Evolutionary conservation across 2,888 invertebrate species (phyloP), one percentile per base, ranked within the genome.

Genomic region (Graphium colonna): DNA sequence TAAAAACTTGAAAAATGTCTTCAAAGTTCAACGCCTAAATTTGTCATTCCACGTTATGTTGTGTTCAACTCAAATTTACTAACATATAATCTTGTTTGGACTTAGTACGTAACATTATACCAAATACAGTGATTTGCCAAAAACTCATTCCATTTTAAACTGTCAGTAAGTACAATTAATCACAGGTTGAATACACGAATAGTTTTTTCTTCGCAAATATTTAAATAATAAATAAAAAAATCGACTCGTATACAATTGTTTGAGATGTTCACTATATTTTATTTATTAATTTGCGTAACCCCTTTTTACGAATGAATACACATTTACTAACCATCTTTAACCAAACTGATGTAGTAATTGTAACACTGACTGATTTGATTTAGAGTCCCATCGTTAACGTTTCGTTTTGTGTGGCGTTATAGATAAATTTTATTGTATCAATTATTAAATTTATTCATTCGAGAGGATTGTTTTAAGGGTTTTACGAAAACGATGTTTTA

Each of bases 331-430:
- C 21, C 21, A 21, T 5, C 21, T n/a, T 28, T 21, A 43, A 55
- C 28, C 47, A 48, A 26, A 47, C 50, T 47, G 42, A 46, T 40
- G 49, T 57, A 52, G 26, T 56, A 46, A 55, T 60, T 21, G 31
- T 69, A 68, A 69, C 70, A 72, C 75, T 69, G 82, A 82, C 82
- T 82, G 82, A 83, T 80, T 82, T 81, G 74, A 65, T 80, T 81
- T 79, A 79, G 81, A 77, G 12, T 36, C 12, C 12, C 36, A 36
- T 36, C 33, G 3, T 12, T 36, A 12, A 13, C n/a, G 36, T 36
- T 36, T 2, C 12, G n/a, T 12, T 12, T 12, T 36, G 13, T 36
- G n/a, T 13, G 12, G 12, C 12, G 12, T 36, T 12, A n/a, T 10
- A 36, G 12, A 36, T 12, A 36, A 36, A 3, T 13, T 36, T 1